These are phyloP conservation scores for Campylomormyrus tamandua DNA, from an alignment of 2,113 vertebrate species.

Conservation along the genomic window DNA sequence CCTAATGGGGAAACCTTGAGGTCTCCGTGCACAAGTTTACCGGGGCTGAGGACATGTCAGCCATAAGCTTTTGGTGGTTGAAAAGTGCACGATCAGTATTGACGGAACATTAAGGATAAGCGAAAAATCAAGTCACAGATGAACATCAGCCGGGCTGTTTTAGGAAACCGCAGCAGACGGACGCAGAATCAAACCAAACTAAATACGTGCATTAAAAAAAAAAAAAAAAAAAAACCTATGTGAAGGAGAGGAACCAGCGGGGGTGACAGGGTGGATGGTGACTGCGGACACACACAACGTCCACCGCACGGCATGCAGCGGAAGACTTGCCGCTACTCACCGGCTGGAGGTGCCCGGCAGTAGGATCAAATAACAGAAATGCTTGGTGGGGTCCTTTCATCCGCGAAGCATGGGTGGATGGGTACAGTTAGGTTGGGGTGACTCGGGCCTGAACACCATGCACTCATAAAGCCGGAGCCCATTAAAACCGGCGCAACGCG, in stretches of 20 bases:
- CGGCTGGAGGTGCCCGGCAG: neutral
- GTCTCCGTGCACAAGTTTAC: neutral
- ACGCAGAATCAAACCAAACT: neutral
- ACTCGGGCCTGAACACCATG: neutral
- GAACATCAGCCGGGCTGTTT: neutral
- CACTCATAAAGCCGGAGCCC: neutral
- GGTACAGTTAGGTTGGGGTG: neutral
- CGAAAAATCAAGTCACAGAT: slow-evolving; percentile 5
- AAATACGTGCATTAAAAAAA: neutral
- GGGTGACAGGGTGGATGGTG: neutral
- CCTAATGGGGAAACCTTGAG: neutral
- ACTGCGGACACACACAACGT: neutral
- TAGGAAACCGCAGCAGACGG: neutral
- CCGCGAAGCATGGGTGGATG: neutral
- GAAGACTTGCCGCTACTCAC: neutral
- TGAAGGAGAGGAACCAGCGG: neutral
- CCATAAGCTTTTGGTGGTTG: neutral
- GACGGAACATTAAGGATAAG: neutral
- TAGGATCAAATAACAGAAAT: neutral
- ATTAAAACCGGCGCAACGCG: neutral
- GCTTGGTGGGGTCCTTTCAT: neutral
- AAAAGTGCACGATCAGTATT: neutral
- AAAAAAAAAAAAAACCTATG: neutral
- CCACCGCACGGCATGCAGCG: neutral
- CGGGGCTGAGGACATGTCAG: neutral